Percentiles rank a stretch among this genome's conserved stretches.
phyloP scores from a whole-genome alignment of 2,113 vertebrate species.

The Daubentonia madagascariensis region DNA sequence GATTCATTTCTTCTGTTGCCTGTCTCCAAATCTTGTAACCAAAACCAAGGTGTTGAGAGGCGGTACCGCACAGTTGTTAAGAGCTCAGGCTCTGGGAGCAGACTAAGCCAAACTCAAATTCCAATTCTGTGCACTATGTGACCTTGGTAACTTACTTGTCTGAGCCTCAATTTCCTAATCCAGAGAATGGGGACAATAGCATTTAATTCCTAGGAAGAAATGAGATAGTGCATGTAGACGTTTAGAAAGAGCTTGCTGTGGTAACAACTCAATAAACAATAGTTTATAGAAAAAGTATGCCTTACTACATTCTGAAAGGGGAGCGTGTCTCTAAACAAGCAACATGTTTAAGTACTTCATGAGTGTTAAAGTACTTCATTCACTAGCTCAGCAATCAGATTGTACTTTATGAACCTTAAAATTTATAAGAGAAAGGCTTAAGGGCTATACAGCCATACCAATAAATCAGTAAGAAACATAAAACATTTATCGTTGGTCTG shows the following conservation, averaged over 20 bases:
- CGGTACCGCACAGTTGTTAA: background rate
- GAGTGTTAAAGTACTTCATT: background rate
- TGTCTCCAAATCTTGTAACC: background rate
- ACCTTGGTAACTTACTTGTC: background rate
- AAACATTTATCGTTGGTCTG: background rate
- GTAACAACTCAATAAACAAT: background rate
- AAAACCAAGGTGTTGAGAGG: background rate
- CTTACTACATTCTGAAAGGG: background rate
- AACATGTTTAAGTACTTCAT: background rate
- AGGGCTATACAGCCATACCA: background rate
- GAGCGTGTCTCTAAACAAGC: background rate
- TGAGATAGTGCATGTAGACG: background rate
- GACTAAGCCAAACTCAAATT: background rate
- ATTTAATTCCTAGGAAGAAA: background rate
- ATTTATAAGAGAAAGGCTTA: background rate
- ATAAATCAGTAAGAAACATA: background rate
- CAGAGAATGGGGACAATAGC: background rate
- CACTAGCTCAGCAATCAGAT: background rate
- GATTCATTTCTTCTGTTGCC: background rate
- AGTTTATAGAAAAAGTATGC: background rate
- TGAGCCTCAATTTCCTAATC: background rate
- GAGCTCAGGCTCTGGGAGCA: background rate
- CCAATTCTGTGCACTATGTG: background rate
- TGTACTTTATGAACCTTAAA: background rate
- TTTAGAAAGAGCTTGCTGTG: background rate